These are phyloP conservation scores for Arctocebus calabarensis DNA, from an alignment of 2,797 vertebrate genomes.

Conservation along the genomic window DNA sequence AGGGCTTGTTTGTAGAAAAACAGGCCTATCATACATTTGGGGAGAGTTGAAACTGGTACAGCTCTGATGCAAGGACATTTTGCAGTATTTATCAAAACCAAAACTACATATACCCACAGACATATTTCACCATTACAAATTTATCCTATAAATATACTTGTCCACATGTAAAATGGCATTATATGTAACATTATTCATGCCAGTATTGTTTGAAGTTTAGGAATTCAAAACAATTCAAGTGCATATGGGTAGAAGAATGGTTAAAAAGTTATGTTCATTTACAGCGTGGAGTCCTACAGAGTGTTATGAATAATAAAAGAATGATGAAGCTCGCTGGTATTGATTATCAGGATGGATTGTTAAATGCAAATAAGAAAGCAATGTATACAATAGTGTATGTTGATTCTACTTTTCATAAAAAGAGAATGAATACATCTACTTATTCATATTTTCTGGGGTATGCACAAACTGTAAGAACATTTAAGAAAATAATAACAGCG, in stretches of 20 bases:
- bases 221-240: neutral
- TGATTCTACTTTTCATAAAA: constrained; percentile 1
- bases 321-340: neutral
- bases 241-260: neutral
- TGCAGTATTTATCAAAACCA: constrained; percentile 8
- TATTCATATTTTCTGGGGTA: neutral
- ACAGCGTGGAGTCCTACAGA: neutral
- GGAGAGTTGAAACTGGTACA: neutral
- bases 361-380: neutral
- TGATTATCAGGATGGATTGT: neutral
- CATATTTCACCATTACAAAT: constrained; percentile 14
- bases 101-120: neutral
- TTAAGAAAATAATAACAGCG: constrained; percentile 21
- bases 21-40: neutral
- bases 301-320: neutral
- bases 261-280: neutral
- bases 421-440: neutral
- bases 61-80: constrained; percentile 1
- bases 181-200: neutral
- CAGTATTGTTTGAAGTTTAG: constrained; percentile 25
- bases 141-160: constrained; percentile 8
- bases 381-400: neutral
- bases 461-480: neutral
- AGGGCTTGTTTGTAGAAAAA: constrained; percentile 29
- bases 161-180: neutral